Percentiles rank a stretch among this genome's conserved stretches.
Conservation (phyloP, 2,888 invertebrate species). For the Ophion obscuratus region DNA sequence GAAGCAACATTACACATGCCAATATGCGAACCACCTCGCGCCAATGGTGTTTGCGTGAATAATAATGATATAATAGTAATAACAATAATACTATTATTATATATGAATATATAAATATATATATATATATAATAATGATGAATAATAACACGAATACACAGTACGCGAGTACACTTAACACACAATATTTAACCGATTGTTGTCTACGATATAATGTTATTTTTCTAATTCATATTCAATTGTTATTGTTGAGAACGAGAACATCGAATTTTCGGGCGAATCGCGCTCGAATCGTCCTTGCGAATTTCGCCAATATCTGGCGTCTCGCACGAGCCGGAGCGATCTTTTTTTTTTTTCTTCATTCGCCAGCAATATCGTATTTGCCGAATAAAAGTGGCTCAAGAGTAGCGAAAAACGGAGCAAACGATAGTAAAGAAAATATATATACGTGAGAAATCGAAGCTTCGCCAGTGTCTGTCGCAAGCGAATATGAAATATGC, state of each 20-base stretch:
- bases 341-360: slow-evolving; percentile 40
- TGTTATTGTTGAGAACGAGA: slow-evolving; percentile 83
- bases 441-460: slow-evolving; percentile 19
- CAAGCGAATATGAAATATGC: slow-evolving; percentile 6
- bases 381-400: slow-evolving; percentile 32
- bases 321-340: slow-evolving; percentile 28
- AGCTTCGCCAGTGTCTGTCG: background rate
- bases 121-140: slow-evolving; percentile 49
- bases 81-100: slow-evolving; percentile 70
- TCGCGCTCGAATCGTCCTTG: slow-evolving; percentile 55
- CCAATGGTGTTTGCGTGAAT: slow-evolving; percentile 74
- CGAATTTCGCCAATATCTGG: slow-evolving; percentile 66
- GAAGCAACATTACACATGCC: slow-evolving; percentile 41
- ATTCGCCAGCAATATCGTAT: slow-evolving; percentile 29
- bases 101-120: slow-evolving; percentile 35
- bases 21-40: slow-evolving; percentile 74
- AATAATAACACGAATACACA: slow-evolving; percentile 55
- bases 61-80: slow-evolving; percentile 43
- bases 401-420: slow-evolving; percentile 34
- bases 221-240: slow-evolving; percentile 84
- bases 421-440: slow-evolving; percentile 40
- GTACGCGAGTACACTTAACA: slow-evolving; percentile 71
- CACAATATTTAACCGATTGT: slow-evolving; percentile 82
- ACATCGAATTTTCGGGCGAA: slow-evolving; percentile 80
- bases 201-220: slow-evolving; percentile 84